Evolutionary conservation across 2,113 vertebrate genomes (phyloP), one percentile per base, ranked within the genome.

Genomic region (Ceratotherium simum): DNA sequence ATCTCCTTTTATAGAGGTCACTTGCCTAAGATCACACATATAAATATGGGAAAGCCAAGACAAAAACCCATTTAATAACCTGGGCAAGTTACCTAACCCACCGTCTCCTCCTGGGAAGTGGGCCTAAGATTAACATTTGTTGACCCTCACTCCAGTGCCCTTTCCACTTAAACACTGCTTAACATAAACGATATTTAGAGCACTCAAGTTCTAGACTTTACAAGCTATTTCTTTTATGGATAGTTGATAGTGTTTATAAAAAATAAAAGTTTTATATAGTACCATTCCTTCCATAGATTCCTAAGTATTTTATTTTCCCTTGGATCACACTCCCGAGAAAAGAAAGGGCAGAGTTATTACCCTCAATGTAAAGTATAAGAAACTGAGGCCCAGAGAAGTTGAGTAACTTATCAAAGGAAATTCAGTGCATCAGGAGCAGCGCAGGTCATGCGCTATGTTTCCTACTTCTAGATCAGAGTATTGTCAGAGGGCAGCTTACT

Each of bases 401-500:
- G 67, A 85, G 36, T 33, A 80, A 67, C 14, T 79, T 79, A 73
- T 60, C 23, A 25, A 64, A 81, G 18, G 25, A 72, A 60, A 29
- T 70, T 42, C 16, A 18, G 36, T 67, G 33, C 16, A n/a, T 10
- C 3, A 81, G 42, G 31, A 62, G 14, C 51, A 76, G 20, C 9
- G 48, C 2, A 94, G 88, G 10, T 14, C n/a, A 90, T 12, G 46
- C 14, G 33, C 54, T 20, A 39, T 2, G n/a, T 31, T 16, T 65
- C 39, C 42, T n/a, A 46, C 8, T 58, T 75, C 31, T 1, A 82
- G 21, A 46, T 25, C 31, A 29, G 18, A 82, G 65, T 31, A 14
- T 65, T 73, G 23, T 54, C 42, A 92, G 81, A 60, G 60, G 79
- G 39, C 21, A 58, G 82, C 98, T 97, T 99, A 99, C 99, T 98